Percentiles rank a stretch among this genome's conserved stretches.
phyloP scores from a whole-genome alignment of 2,797 vertebrate species.

The Lagocephalus sceleratus region DNA sequence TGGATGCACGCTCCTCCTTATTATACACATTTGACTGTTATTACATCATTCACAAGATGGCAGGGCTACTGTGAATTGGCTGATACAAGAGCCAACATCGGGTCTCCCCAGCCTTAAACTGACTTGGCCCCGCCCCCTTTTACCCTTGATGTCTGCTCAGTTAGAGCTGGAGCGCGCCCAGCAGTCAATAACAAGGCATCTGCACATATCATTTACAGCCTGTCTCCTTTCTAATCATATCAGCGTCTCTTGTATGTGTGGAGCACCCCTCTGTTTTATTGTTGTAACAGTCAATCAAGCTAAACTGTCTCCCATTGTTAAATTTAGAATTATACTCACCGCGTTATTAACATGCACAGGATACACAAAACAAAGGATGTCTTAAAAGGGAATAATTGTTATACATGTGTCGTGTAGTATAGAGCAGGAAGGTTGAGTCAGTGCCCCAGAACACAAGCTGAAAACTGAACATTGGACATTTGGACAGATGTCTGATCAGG shows the following conservation, averaged over 20 bases:
- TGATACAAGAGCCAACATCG: background rate
- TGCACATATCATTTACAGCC: constrained; percentile 29
- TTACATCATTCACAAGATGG: background rate
- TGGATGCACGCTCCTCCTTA: too few species aligned
- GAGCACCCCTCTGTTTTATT: background rate
- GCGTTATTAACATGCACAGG: too few species aligned
- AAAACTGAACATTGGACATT: too few species aligned
- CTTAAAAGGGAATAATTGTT: too few species aligned
- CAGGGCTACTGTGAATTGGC: background rate
- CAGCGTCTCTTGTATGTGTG: background rate
- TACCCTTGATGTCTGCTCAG: constrained; percentile 27
- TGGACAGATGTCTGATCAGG: too few species aligned
- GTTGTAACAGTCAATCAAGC: background rate
- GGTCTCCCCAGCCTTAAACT: constrained; percentile 28
- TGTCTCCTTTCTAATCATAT: constrained; percentile 19
- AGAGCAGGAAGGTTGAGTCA: too few species aligned
- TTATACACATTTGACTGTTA: background rate
- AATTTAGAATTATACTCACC: too few species aligned
- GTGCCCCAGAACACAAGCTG: too few species aligned
- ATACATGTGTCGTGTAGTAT: too few species aligned
- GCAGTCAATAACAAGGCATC: constrained; percentile 29
- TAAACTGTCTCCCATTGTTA: background rate
- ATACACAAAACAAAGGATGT: too few species aligned
- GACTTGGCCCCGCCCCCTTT: constrained; percentile 22
- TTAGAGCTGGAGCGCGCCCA: constrained; percentile 16